Base-by-base conservation (phyloP, 2,797 vertebrate species). In the Sebastolobus altivelis region DNA sequence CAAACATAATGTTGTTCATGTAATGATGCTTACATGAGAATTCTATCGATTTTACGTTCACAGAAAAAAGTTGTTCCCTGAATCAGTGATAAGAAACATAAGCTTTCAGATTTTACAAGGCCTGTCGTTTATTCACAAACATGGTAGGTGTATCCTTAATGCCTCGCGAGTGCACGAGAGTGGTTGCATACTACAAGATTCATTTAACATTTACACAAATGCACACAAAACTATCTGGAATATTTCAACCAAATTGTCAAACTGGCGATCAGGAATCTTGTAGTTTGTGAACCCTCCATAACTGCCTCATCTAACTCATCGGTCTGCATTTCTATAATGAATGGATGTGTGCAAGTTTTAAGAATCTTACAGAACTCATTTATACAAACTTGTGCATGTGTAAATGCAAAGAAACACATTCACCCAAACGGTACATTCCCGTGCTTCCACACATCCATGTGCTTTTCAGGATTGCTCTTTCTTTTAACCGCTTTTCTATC, bases 101-200 rank as follows among this genome's bases (percentile, higher is more conserved):
- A 97, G 97, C 97, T 99, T 97, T 97, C 99, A 99, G 89, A 99
- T 99, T 96, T 92, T 99, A 84, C 98, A 99, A 95, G 99, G 98
- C 77, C 94, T 99, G 93, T 97, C 97, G 62, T 99, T 99, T 96
- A 98, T 99, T 95, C 99, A 99, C 94, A 99, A 99, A 93, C 97
- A 99, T 37, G 99, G 99, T 99, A 97, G 94, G 98, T 98, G 72
- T 33, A 81, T 56, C 3, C 38, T 70, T 72, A 22, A 27, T 62
- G 70, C 68, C 58, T 65, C 58, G 33, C 76, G 40, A 60, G 56
- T 63, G 40, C 69, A 65, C 20, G 69, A 63, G 75, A 78, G 77
- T 54, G 75, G 81, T 80, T 49, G 40, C 88, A 81, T 56, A 63
- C 88, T 90, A 77, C 93, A 92, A 94, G 93, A 93, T 88, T 91